phyloP scores from a whole-genome alignment of 2,113 vertebrate genomes.

The Poeciliopsis occidentalis region DNA sequence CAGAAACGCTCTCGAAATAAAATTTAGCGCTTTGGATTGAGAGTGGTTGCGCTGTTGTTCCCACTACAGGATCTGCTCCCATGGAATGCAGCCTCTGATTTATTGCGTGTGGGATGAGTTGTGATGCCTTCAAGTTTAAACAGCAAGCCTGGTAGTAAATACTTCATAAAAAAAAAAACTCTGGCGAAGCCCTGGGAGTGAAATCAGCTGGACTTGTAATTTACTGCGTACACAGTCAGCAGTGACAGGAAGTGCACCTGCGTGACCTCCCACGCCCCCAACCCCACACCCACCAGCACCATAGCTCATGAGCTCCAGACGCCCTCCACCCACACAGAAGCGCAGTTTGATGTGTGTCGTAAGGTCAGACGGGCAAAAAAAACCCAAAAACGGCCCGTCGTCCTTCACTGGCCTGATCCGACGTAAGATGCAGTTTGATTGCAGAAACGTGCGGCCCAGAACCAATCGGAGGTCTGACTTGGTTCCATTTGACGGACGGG shows the following conservation, averaged over 20 bases:
- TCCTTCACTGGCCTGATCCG: not conserved
- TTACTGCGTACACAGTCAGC: conserved; percentile 44
- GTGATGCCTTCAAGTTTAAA: conserved; percentile 4
- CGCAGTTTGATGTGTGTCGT: not conserved
- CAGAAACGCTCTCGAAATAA: not conserved
- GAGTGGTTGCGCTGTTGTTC: conserved; percentile 32
- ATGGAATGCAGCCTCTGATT: conserved; percentile 36
- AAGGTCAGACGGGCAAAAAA: not conserved
- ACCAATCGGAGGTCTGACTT: too few species aligned
- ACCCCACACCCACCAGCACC: too few species aligned
- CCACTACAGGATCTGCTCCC: not conserved
- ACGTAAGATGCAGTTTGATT: not conserved
- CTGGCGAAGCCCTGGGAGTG: conserved; percentile 23
- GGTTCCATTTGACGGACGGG: too few species aligned
- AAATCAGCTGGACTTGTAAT: conserved; percentile 54
- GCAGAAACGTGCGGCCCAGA: not conserved
- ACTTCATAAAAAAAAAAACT: conserved; percentile 22
- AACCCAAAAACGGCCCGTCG: not conserved
- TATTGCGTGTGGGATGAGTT: conserved; percentile 13
- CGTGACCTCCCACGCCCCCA: conserved; percentile 15
- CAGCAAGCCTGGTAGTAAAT: conserved; percentile 28
- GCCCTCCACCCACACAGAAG: not conserved
- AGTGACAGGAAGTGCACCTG: conserved; percentile 63
- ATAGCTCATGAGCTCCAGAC: conserved; percentile 9
- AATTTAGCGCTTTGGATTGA: not conserved